These are phyloP conservation scores for Lepidothrix coronata DNA, from an alignment of 2,113 vertebrate species.

Conservation along the genomic window DNA sequence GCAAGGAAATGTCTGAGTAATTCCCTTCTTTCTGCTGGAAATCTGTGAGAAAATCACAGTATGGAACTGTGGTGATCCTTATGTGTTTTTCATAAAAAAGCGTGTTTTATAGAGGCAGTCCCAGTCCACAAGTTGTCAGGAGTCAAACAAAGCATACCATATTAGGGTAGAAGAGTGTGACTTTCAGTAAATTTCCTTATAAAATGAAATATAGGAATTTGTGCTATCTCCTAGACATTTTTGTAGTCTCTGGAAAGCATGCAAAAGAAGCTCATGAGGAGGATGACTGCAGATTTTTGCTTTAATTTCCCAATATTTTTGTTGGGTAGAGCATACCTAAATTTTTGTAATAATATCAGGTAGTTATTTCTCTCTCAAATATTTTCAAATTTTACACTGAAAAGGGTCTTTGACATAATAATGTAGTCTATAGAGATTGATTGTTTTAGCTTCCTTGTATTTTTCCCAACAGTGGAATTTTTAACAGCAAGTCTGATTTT, in stretches of 20 bases:
- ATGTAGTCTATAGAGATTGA: background rate
- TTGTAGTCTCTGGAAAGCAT: background rate
- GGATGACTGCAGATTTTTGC: background rate
- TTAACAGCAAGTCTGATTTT: background rate
- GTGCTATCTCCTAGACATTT: background rate
- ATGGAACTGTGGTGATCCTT: background rate
- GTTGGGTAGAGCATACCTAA: background rate
- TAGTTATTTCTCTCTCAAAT: background rate
- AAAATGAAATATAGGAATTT: background rate
- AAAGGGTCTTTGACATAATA: background rate
- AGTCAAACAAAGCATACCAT: background rate
- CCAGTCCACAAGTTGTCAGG: background rate
- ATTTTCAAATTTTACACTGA: background rate
- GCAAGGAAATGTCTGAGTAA: background rate
- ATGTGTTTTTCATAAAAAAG: background rate
- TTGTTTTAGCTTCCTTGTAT: background rate
- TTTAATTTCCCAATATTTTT: background rate
- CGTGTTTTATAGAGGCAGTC: background rate
- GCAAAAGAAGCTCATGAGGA: background rate
- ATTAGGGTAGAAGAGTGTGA: background rate
- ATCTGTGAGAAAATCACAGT: background rate
- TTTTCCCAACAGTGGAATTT: background rate
- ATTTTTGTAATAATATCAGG: background rate
- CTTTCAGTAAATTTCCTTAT: background rate
- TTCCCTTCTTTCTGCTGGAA: background rate